A percentile compares a stretch with the other conserved stretches of the same genome.
phyloP scores from a whole-genome alignment of 2,113 vertebrate genomes.

The Nycticebus coucang region DNA sequence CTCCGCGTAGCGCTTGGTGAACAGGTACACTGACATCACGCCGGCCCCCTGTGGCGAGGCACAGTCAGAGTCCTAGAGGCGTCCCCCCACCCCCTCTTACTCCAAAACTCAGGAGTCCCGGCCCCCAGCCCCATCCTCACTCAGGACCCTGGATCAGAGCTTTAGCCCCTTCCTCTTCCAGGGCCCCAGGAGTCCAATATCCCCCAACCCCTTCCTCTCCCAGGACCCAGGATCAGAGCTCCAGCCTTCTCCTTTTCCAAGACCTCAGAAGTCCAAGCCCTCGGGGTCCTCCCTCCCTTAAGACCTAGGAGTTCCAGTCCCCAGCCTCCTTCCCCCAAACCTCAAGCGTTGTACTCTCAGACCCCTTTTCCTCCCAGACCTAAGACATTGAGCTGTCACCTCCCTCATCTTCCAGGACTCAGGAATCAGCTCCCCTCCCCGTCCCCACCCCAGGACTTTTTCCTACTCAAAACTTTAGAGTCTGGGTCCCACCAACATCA shows the following conservation, averaged over 20 bases:
- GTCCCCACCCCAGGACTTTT: neutral
- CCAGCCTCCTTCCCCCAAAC: neutral
- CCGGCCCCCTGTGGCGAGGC: constrained; percentile 89
- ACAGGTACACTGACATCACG: constrained; percentile 95
- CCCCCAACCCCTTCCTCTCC: neutral
- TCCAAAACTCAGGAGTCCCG: neutral
- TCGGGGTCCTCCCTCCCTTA: neutral
- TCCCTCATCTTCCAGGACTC: neutral
- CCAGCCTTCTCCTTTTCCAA: neutral
- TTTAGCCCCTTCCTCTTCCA: too few relatives aligned
- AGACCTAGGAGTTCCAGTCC: neutral
- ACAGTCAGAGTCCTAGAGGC: neutral
- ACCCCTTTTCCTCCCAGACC: neutral
- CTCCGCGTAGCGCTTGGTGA: constrained; percentile 95
- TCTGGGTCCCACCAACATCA: constrained; percentile 52
- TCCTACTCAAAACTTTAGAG: neutral
- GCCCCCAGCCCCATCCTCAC: neutral
- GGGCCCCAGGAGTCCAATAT: neutral
- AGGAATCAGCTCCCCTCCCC: neutral
- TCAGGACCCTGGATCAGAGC: too few relatives aligned
- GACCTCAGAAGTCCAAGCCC: neutral
- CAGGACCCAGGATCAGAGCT: neutral
- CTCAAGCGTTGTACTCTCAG: too few relatives aligned
- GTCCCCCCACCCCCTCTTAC: neutral
- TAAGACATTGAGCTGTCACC: neutral